A percentile compares a stretch with the other conserved stretches of the same genome.
Conservation (phyloP, 2,113 vertebrate genomes). For the Vidua chalybeata region DNA sequence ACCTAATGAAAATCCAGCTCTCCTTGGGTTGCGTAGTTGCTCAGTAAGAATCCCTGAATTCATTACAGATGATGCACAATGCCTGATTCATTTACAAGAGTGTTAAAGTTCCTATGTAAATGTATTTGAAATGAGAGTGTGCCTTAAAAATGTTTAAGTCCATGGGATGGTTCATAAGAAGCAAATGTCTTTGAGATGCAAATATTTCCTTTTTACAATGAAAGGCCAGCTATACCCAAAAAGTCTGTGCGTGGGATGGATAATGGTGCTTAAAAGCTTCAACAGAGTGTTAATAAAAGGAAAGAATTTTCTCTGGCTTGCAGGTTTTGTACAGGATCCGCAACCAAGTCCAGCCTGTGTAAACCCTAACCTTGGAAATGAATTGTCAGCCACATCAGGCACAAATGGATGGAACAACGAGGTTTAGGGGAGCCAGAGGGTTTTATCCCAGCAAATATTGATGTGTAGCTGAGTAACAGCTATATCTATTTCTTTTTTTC, state of each 20-base stretch:
- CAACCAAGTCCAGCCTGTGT: not conserved
- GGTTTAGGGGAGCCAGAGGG: not conserved
- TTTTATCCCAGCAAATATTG: not conserved
- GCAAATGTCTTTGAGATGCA: not conserved
- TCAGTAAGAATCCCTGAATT: not conserved
- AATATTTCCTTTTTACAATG: constrained; percentile 11
- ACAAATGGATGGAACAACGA: not conserved
- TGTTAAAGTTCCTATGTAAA: not conserved
- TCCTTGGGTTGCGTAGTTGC: not conserved
- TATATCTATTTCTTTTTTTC: not conserved
- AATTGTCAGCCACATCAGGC: not conserved
- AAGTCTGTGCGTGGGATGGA: not conserved
- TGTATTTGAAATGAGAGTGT: not conserved
- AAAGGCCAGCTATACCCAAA: not conserved
- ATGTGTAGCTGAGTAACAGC: not conserved
- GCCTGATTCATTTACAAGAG: not conserved
- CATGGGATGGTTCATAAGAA: not conserved
- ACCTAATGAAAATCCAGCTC: not conserved
- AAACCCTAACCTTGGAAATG: not conserved
- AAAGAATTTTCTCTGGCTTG: not conserved
- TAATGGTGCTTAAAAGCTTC: constrained; percentile 11
- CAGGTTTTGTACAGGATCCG: not conserved
- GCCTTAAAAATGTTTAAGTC: not conserved
- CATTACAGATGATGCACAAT: not conserved
- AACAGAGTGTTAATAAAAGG: not conserved